phyloP scores from a whole-genome alignment of 1,140 invertebrate species.

The Bombus waltoni region DNA sequence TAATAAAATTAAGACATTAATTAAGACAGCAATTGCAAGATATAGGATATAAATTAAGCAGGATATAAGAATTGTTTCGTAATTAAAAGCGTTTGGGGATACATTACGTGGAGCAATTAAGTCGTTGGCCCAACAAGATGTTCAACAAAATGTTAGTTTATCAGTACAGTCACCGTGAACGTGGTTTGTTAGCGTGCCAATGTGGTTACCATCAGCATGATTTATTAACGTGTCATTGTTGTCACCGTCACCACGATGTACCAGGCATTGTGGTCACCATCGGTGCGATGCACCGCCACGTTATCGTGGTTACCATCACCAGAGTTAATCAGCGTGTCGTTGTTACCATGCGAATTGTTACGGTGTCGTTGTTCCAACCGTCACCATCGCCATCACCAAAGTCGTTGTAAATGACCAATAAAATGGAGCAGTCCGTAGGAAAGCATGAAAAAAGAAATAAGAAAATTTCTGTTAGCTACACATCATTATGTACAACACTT shows the following conservation, averaged over 20 bases:
- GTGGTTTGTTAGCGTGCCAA: constrained; percentile 41
- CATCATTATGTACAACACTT: not conserved
- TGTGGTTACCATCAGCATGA: constrained; percentile 41
- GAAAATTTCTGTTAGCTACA: constrained; percentile 41
- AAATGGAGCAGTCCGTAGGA: constrained; percentile 2
- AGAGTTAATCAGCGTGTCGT: constrained; percentile 49
- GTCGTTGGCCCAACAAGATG: constrained; percentile 24
- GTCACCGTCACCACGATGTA: constrained; percentile 49
- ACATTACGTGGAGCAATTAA: constrained; percentile 5
- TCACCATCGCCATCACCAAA: constrained; percentile 27
- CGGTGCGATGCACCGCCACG: constrained; percentile 5
- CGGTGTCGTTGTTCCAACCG: constrained; percentile 18
- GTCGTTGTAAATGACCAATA: not conserved
- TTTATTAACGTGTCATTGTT: constrained; percentile 52
- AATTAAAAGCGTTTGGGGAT: constrained; percentile 2
- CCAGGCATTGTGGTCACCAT: constrained; percentile 50
- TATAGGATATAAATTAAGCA: not conserved
- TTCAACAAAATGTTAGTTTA: constrained; percentile 31
- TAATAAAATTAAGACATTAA: not conserved
- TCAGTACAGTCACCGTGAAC: constrained; percentile 4
- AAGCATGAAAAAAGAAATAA: constrained; percentile 58
- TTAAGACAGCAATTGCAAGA: not conserved
- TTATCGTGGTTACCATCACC: constrained; percentile 44
- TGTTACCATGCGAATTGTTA: constrained; percentile 34
- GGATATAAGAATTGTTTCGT: not conserved